A percentile compares a stretch with the other conserved stretches of the same genome.
These are phyloP conservation scores for Hippocampus mohnikei DNA, from an alignment of 2,113 vertebrate species.

Conservation along the genomic window DNA sequence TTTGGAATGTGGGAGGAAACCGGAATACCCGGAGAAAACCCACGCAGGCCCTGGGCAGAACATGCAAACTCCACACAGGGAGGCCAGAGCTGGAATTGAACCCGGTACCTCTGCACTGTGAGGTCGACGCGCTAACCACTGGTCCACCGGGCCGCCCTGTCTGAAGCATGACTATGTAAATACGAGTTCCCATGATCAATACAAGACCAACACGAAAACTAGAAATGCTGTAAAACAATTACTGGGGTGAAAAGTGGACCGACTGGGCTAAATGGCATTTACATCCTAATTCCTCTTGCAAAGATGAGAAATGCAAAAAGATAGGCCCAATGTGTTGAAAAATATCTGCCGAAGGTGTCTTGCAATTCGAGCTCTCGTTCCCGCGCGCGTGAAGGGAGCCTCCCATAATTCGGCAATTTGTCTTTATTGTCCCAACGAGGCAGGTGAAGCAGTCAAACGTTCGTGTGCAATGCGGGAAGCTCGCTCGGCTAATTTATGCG, in stretches of 20 bases:
- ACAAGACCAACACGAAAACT: not conserved
- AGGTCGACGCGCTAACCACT: no score
- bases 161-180: not conserved
- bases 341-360: constrained; percentile 17
- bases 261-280: not conserved
- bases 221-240: constrained; percentile 1
- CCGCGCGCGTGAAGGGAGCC: constrained; percentile 14
- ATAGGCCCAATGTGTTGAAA: constrained; percentile 18
- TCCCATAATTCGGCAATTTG: constrained; percentile 43
- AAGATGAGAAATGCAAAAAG: not conserved
- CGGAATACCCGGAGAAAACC: no score
- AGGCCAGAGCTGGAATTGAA: no score
- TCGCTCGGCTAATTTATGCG: constrained; percentile 49
- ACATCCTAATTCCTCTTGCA: not conserved
- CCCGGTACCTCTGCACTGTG: no score
- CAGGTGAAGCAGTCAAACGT: constrained; percentile 36
- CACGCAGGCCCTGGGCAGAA: no score
- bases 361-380: constrained; percentile 12
- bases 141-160: no score
- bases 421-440: constrained; percentile 39
- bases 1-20: no score
- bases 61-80: no score
- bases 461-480: constrained; percentile 17
- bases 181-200: no score
- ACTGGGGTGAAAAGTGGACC: not conserved